A percentile compares a stretch with the other conserved stretches of the same genome.
These are phyloP conservation scores for Trididemnum nubilum DNA, from an alignment of 23 tunicate species.

Conservation along the genomic window DNA sequence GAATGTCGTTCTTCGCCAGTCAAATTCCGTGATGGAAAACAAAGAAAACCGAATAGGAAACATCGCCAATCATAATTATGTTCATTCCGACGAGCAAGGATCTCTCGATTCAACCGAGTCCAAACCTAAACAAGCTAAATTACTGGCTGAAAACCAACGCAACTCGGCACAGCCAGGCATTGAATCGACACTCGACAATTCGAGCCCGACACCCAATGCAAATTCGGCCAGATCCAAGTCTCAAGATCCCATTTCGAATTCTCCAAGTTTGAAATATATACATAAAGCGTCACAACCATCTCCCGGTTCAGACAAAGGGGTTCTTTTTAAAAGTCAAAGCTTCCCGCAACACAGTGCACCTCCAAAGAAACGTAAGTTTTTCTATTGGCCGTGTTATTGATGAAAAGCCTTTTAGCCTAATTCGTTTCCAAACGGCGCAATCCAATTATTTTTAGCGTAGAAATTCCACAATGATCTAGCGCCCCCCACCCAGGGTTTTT, in stretches of 20 bases:
- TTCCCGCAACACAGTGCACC: slow-evolving; percentile 79
- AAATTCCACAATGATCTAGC: no score
- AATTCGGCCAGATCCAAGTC: slow-evolving; percentile 48
- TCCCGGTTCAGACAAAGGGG: not conserved
- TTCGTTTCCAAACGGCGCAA: no score
- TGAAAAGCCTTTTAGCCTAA: no score
- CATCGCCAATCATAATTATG: not conserved
- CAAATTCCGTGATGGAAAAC: not conserved
- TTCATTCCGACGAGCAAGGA: slow-evolving; percentile 45
- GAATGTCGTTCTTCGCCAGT: slow-evolving; percentile 35
- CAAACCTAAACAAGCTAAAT: slow-evolving; percentile 70
- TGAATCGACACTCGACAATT: not conserved
- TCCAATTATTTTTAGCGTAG: no score
- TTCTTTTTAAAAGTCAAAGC: slow-evolving; percentile 78
- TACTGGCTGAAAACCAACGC: not conserved
- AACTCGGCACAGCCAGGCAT: slow-evolving; percentile 50
- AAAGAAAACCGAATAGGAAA: slow-evolving; percentile 7
- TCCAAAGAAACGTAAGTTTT: slow-evolving; percentile 53
- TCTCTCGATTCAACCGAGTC: slow-evolving; percentile 86
- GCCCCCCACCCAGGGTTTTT: no score
- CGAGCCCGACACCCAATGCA: slow-evolving; percentile 35
- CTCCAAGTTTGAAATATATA: not conserved
- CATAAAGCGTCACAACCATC: not conserved
- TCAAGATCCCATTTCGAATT: slow-evolving; percentile 38
- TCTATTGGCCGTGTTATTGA: no score